Evolutionary conservation across 2,888 invertebrate genomes (phyloP).

Genomic region (Rhagium mordax): DNA sequence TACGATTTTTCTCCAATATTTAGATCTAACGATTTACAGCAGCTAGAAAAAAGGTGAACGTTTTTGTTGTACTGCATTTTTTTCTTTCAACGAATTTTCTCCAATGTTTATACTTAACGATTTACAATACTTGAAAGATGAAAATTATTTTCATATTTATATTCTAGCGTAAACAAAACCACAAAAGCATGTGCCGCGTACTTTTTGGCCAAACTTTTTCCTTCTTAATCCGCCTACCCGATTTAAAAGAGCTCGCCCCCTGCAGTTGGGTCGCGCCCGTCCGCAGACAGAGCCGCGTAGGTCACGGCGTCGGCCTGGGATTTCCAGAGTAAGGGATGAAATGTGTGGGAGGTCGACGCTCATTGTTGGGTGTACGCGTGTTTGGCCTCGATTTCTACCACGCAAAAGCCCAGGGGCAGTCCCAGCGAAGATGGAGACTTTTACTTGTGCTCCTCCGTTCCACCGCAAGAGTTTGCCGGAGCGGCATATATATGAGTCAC

Average conservation of each 20-base stretch:
- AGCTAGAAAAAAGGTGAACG: no score
- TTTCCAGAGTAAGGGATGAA: conserved; percentile 31
- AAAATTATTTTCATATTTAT: no score
- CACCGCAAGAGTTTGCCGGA: not conserved
- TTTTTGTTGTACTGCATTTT: no score
- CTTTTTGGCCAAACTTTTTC: no score
- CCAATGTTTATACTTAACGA: no score
- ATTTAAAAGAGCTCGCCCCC: not conserved
- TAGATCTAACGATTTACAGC: no score
- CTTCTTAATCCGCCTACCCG: no score
- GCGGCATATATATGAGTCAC: conserved; percentile 16
- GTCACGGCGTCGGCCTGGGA: conserved; percentile 35
- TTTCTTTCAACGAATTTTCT: no score
- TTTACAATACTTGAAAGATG: no score
- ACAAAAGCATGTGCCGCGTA: no score
- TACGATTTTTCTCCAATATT: no score
- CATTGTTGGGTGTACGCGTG: conserved; percentile 38
- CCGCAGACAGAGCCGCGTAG: conserved; percentile 34
- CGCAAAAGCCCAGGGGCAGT: conserved; percentile 33
- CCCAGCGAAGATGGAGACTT: conserved; percentile 14
- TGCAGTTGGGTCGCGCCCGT: conserved; percentile 20
- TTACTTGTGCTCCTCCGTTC: conserved; percentile 4
- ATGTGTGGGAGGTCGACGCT: conserved; percentile 32
- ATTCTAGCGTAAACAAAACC: no score
- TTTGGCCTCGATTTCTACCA: conserved; percentile 36